Evolutionary conservation across 2,113 vertebrate species (phyloP), one percentile per base, ranked within the genome.

Genomic region (Equus przewalskii): DNA sequence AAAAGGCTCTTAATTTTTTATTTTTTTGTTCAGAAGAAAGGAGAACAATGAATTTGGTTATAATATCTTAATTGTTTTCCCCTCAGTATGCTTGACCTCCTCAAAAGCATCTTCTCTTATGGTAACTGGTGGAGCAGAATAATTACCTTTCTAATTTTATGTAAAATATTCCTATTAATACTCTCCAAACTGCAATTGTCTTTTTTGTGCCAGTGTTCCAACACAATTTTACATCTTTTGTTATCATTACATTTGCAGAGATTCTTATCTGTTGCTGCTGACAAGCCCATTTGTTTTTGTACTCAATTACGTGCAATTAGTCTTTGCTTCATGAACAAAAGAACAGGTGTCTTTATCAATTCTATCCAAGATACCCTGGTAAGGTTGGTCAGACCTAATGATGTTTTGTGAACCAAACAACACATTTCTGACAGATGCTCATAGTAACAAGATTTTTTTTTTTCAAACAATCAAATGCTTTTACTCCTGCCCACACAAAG

Each of bases 301-400:
- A 96, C 95, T 97, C 96, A 97, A 97, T 97, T 97, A 97, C n/a
- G 97, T 95, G 80, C 95, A 98, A 98, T 98, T 98, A 97, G 95
- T 94, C 94, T 97, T 98, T 97, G 94, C 84, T 95, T 78, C 72
- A 89, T 46, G 98, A 97, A 98, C 97, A 98, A 98, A 97, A 96
- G 97, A 98, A 96, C 98, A 98, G 97, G 97, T 98, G 97, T 94
- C 88, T 96, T 96, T 96, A 98, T 88, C 88, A 94, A 82, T 94
- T 95, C 93, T 94, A 69, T 60, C 51, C 49, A 72, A 92, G 76
- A 97, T 75, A 76, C n/a, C 19, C 44, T 30, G 84, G 80, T 95
- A 92, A 98, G 96, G 94, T 95, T 92, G 94, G 64, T 76, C 81
- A 30, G 90, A 78, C 83, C 79, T 95, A 96, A 87, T 94, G 84